Conservation (phyloP, 2,797 vertebrate species). For the Odontamblyopus lacepedii region DNA sequence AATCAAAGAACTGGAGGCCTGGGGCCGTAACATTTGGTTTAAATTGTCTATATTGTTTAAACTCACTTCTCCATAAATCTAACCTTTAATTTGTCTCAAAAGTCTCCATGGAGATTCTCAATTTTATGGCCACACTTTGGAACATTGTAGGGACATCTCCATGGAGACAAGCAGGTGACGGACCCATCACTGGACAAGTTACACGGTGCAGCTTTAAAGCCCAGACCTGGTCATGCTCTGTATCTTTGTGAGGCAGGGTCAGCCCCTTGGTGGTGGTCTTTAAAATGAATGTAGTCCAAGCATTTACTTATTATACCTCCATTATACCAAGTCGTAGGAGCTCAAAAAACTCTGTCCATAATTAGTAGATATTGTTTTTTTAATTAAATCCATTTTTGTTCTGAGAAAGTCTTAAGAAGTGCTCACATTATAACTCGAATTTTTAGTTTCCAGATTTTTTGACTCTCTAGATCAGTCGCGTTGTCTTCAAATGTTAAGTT, state of each 20-base stretch:
- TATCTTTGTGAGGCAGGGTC: neutral
- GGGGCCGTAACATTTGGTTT: too few species aligned
- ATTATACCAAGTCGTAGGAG: neutral
- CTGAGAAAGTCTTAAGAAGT: conserved; percentile 12
- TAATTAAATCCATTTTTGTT: conserved; percentile 12
- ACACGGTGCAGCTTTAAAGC: too few species aligned
- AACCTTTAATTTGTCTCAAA: too few species aligned
- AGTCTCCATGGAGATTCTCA: too few species aligned
- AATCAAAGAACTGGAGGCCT: too few species aligned
- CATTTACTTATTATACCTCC: neutral
- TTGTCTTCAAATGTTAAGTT: conserved; percentile 18
- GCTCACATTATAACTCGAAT: neutral
- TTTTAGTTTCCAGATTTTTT: neutral
- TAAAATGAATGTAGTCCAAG: neutral
- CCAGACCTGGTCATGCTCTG: neutral
- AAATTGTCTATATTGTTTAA: too few species aligned
- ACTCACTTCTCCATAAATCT: too few species aligned
- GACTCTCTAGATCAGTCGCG: neutral
- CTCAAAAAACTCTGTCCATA: neutral
- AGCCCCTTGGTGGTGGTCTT: neutral
- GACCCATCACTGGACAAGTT: too few species aligned
- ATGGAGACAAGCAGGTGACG: too few species aligned
- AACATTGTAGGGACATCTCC: too few species aligned
- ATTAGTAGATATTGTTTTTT: neutral
- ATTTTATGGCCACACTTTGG: too few species aligned